Base-by-base conservation (phyloP, 2,113 vertebrate genomes). In the Hiodon alosoides region DNA sequence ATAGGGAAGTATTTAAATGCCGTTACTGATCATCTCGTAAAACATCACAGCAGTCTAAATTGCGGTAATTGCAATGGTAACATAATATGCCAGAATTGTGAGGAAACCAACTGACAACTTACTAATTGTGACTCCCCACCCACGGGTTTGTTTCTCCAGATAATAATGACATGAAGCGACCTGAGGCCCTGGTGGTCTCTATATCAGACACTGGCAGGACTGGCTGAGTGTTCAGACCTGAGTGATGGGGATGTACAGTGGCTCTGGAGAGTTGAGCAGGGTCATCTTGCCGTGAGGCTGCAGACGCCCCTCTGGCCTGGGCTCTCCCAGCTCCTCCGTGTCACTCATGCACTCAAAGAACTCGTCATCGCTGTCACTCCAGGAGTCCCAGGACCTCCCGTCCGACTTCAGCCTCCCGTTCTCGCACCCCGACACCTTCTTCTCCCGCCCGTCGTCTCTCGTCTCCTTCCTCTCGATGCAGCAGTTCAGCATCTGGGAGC, bases 351-450 rank as follows among this genome's bases (percentile, higher is more conserved):
- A 99, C 88, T 99, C 97, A 83, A 95, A 99, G 87, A 95, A 99
- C 78, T 99, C 97, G 0, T 99, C 97, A 82, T 99, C 97, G 0
- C 97, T 99, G 88, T 99, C 97, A 58, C 97, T 99, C 95, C 94
- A 97, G 0, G 97, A 98, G 69, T 99, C 97, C 94, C 95, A 96
- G 57, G 95, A 96, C 72, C 95, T 99, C 59, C 92, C 94, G 10
- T 81, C 79, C 0, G 85, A 82, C 31, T 74, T 9, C 16, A 11
- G 70, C 68, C 86, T 92, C 53, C 85, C 85, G 79, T 85, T 64
- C 50, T 93, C 90, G 59, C 74, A 11, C 2, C 86, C 82, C 5
- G 86, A 79, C 66, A 73, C 72, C 31, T 57, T 84, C 51, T 16
- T 73, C 3, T 87, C 83, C 10, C 89, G 93, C 52, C 90, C 89